phyloP scores from a whole-genome alignment of 2,797 vertebrate genomes.

The Diplodus puntazzo region DNA sequence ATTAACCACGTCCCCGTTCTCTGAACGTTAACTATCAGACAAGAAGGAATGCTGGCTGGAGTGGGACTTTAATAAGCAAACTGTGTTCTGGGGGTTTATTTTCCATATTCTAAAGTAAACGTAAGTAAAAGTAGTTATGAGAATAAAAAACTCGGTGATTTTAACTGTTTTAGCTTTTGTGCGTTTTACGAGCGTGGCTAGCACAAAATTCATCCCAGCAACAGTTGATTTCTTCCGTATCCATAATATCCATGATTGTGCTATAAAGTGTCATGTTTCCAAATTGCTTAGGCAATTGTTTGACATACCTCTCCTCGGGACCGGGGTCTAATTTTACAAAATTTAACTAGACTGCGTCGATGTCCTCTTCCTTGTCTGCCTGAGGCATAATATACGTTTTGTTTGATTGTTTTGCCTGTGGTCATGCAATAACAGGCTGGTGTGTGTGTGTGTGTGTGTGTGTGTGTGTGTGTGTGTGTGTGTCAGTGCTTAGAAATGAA shows the following conservation, averaged over 20 bases:
- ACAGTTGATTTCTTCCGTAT: no score
- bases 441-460: not conserved
- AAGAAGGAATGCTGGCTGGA: no score
- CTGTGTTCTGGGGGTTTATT: no score
- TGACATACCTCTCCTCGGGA: not conserved
- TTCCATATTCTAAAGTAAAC: no score
- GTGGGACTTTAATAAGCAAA: no score
- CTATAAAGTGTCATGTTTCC: not conserved
- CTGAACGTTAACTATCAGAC: no score
- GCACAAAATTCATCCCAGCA: not conserved
- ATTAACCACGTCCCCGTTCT: no score
- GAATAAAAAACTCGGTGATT: no score
- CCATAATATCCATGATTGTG: not conserved
- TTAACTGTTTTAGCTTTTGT: no score
- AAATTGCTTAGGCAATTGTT: no score
- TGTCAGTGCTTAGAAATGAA: no score
- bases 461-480: not conserved
- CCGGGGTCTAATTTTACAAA: not conserved
- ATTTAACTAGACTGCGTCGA: not conserved
- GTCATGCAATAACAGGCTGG: not conserved
- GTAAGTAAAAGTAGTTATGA: no score
- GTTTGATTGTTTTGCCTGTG: not conserved
- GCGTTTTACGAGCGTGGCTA: not conserved
- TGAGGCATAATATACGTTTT: not conserved
- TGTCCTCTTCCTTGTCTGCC: slow-evolving; percentile 2